These are phyloP conservation scores for Apamea sordens DNA, from an alignment of 2,888 invertebrate genomes.

Conservation along the genomic window DNA sequence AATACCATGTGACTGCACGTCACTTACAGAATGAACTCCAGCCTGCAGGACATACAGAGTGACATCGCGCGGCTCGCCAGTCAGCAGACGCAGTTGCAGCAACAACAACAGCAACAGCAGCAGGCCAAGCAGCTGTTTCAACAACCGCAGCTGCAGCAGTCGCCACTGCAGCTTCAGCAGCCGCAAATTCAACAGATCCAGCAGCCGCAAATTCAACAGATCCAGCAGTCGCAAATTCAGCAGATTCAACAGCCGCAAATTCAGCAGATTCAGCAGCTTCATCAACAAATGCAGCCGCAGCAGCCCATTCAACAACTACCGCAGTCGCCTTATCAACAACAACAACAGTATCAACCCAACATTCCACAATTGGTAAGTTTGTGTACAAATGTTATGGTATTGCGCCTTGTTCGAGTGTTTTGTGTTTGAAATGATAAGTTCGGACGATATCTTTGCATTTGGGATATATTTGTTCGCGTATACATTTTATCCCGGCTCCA, in stretches of 20 bases:
- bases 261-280: conserved; percentile 76
- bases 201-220: conserved; percentile 71
- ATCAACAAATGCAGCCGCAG: conserved; percentile 80
- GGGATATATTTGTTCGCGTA: neutral
- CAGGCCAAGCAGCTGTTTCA: conserved; percentile 68
- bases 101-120: conserved; percentile 83
- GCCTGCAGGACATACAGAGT: conserved; percentile 97
- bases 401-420: conserved; percentile 34
- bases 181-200: conserved; percentile 84
- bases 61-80: conserved; percentile 97
- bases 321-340: conserved; percentile 86
- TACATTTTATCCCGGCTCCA: neutral
- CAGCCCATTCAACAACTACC: conserved; percentile 69
- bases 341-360: conserved; percentile 85
- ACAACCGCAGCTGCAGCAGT: conserved; percentile 80
- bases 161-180: conserved; percentile 89
- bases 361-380: conserved; percentile 89
- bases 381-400: conserved; percentile 18
- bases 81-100: conserved; percentile 90
- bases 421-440: conserved; percentile 40
- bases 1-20: conserved; percentile 56
- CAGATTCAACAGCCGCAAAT: conserved; percentile 59
- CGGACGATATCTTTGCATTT: neutral
- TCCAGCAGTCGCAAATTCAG: conserved; percentile 88
- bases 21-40: conserved; percentile 95